Percentiles rank a stretch among this genome's conserved stretches.
These are phyloP conservation scores for Drosophila anomalata DNA, from an alignment of 2,888 invertebrate species.

Conservation along the genomic window DNA sequence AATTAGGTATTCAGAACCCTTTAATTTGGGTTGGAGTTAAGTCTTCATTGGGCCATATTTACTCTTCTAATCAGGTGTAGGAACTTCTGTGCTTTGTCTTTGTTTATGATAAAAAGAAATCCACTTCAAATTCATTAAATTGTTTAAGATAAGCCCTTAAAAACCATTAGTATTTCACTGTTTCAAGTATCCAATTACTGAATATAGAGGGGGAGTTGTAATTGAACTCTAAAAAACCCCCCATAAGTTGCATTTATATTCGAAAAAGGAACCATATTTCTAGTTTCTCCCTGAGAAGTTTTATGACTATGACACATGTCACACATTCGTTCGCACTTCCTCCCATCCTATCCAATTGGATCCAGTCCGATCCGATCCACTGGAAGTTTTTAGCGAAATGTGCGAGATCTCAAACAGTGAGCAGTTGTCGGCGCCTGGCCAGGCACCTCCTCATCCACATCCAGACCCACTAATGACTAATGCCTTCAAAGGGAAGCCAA, in stretches of 20 bases:
- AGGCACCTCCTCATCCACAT: conserved; percentile 25
- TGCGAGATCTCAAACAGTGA: conserved; percentile 38
- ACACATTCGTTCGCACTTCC: conserved; percentile 55
- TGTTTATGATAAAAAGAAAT: neutral
- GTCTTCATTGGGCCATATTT: neutral
- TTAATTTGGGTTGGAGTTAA: no score
- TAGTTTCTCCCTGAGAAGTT: neutral
- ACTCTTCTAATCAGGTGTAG: neutral
- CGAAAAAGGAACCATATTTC: conserved; percentile 23
- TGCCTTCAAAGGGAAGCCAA: conserved; percentile 65
- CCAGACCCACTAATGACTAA: conserved; percentile 65
- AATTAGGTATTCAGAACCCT: neutral
- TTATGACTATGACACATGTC: conserved; percentile 60
- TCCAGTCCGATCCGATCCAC: conserved; percentile 1
- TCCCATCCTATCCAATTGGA: conserved; percentile 3
- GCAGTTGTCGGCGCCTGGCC: conserved; percentile 58
- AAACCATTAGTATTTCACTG: conserved; percentile 3
- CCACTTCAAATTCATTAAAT: neutral
- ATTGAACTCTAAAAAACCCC: conserved; percentile 24
- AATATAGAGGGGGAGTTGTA: conserved; percentile 9
- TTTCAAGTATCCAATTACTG: conserved; percentile 11
- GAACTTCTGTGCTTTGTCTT: neutral
- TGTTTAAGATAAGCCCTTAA: neutral
- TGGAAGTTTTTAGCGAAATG: conserved; percentile 51
- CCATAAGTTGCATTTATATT: conserved; percentile 3